These are phyloP conservation scores for Acanthopagrus latus DNA, from an alignment of 2,797 vertebrate genomes.

Conservation along the genomic window DNA sequence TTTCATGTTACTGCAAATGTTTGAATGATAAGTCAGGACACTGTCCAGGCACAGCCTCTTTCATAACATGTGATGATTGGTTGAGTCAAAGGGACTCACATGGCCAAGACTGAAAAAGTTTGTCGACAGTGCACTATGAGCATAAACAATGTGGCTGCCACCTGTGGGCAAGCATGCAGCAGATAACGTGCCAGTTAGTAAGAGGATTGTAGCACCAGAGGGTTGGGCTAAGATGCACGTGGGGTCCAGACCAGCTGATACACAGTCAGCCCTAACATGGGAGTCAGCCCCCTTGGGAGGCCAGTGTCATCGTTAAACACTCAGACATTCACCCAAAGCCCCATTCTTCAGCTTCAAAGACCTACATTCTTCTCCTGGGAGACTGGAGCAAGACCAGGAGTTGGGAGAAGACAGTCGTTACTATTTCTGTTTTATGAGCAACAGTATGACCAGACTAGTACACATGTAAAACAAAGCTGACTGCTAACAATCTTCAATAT, in stretches of 20 bases:
- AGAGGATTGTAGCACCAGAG: slow-evolving; percentile 72
- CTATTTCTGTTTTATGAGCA: background rate
- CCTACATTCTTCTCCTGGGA: slow-evolving; percentile 18
- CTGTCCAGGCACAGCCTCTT: background rate
- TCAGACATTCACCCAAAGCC: slow-evolving; percentile 34
- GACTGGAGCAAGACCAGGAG: slow-evolving; percentile 3
- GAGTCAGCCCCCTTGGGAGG: slow-evolving; percentile 17
- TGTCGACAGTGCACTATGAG: slow-evolving; percentile 18
- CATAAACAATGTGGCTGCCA: slow-evolving; percentile 60
- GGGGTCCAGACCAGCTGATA: slow-evolving; percentile 58
- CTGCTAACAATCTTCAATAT: slow-evolving; percentile 11
- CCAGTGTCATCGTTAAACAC: slow-evolving; percentile 29
- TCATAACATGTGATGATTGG: slow-evolving; percentile 9
- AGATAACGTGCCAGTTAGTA: slow-evolving; percentile 54
- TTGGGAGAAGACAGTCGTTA: background rate
- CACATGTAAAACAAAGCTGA: background rate
- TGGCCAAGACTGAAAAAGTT: slow-evolving; percentile 26
- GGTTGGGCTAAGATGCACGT: slow-evolving; percentile 42
- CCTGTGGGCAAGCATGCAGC: slow-evolving; percentile 55
- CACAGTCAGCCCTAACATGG: slow-evolving; percentile 41
- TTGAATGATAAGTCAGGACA: slow-evolving; percentile 12
- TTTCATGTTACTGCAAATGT: slow-evolving; percentile 6
- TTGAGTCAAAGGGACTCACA: slow-evolving; percentile 49
- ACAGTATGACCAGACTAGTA: background rate
- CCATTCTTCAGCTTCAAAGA: slow-evolving; percentile 34